Evolutionary conservation across 1,140 invertebrate species (phyloP).

Genomic region (Bombus picipes): DNA sequence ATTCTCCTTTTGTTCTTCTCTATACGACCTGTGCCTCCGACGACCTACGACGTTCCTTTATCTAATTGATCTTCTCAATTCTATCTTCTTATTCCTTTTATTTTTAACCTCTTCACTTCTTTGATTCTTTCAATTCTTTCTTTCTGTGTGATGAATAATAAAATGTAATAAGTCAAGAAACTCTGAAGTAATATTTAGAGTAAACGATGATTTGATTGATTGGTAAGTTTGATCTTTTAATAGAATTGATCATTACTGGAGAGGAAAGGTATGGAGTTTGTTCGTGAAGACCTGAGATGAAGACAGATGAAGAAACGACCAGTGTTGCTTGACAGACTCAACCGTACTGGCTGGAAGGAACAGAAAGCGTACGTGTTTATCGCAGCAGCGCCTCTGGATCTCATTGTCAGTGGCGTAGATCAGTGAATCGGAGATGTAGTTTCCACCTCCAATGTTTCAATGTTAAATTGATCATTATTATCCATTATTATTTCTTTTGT

Average conservation of each 20-base stretch:
- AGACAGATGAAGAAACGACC: conserved; percentile 29
- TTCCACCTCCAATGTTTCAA: background rate
- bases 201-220: background rate
- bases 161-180: background rate
- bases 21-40: too few species aligned
- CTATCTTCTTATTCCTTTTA: background rate
- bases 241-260: too few species aligned
- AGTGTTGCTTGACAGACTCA: conserved; percentile 65
- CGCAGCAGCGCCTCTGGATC: conserved; percentile 31
- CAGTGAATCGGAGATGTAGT: background rate
- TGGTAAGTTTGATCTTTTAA: background rate
- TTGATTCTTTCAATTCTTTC: background rate
- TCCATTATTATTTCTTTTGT: background rate
- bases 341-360: conserved; percentile 65
- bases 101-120: too few species aligned
- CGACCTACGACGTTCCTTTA: too few species aligned
- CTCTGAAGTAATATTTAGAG: background rate
- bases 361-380: conserved; percentile 49
- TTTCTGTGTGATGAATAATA: background rate
- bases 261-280: background rate
- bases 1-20: conserved; percentile 19
- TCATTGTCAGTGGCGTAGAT: conserved; percentile 38
- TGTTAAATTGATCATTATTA: background rate
- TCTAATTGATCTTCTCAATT: background rate
- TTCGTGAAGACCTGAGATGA: too few species aligned